Evolutionary conservation across 2,888 invertebrate genomes (phyloP).

Genomic region (Molanna angustata): DNA sequence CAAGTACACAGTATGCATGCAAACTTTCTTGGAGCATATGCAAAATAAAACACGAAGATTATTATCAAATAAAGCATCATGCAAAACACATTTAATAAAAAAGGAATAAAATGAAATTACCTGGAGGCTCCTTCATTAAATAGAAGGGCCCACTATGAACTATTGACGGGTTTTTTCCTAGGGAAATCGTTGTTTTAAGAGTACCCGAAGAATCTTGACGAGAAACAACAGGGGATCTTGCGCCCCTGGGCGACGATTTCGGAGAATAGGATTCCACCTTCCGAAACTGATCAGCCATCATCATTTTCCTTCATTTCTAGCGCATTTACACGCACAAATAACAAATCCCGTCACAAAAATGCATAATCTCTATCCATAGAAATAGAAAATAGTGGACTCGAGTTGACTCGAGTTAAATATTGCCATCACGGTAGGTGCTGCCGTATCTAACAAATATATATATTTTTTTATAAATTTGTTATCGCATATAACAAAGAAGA

Average conservation of each 20-base stretch:
- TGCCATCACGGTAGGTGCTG: too few species aligned
- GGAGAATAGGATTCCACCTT: slow-evolving; percentile 94
- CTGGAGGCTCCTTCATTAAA: slow-evolving; percentile 95
- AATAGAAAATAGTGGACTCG: too few species aligned
- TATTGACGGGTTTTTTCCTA: slow-evolving; percentile 96
- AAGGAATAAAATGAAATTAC: slow-evolving; percentile 47
- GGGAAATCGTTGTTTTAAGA: slow-evolving; percentile 93
- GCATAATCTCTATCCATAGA: too few species aligned
- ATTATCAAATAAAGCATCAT: too few species aligned
- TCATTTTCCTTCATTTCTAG: slow-evolving; percentile 55
- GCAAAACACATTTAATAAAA: too few species aligned
- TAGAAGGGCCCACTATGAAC: slow-evolving; percentile 98
- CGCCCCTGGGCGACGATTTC: slow-evolving; percentile 91
- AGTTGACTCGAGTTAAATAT: too few species aligned
- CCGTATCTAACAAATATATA: too few species aligned
- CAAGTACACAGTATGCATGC: too few species aligned
- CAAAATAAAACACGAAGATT: too few species aligned
- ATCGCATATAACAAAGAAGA: too few species aligned
- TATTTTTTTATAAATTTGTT: too few species aligned
- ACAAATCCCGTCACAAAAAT: slow-evolving; percentile 18
- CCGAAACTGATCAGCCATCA: slow-evolving; percentile 91
- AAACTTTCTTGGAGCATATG: too few species aligned
- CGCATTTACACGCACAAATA: slow-evolving; percentile 18
- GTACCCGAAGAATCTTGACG: slow-evolving; percentile 97
- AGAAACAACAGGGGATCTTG: slow-evolving; percentile 92